Evolutionary conservation across 2,888 invertebrate species (phyloP).

Genomic region (Torymus aiolomorphi): DNA sequence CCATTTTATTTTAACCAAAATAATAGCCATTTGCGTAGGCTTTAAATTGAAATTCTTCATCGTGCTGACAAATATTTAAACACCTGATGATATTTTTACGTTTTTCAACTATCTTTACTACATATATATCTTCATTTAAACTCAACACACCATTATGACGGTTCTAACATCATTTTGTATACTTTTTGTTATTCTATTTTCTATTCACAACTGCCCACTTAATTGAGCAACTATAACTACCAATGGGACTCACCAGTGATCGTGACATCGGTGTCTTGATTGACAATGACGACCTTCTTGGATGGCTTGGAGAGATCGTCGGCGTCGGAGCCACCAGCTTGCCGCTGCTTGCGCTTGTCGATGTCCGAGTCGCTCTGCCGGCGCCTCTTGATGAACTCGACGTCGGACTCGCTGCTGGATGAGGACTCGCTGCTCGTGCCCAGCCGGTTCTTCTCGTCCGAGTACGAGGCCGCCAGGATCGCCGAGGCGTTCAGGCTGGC

Average conservation of each 20-base stretch:
- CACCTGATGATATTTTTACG: too few relatives aligned
- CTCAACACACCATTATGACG: too few relatives aligned
- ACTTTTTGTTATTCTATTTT: too few relatives aligned
- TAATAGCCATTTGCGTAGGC: too few relatives aligned
- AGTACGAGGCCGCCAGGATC: slow-evolving; percentile 91
- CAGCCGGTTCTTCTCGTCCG: slow-evolving; percentile 81
- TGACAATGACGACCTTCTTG: slow-evolving; percentile 84
- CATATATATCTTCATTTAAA: too few relatives aligned
- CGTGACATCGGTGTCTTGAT: slow-evolving; percentile 91
- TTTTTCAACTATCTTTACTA: too few relatives aligned
- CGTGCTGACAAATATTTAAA: too few relatives aligned
- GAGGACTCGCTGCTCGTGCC: slow-evolving; percentile 79
- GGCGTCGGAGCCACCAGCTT: slow-evolving; percentile 65
- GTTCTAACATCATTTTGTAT: too few relatives aligned
- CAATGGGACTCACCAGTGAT: slow-evolving; percentile 80
- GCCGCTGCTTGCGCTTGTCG: slow-evolving; percentile 67
- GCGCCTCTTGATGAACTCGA: slow-evolving; percentile 71
- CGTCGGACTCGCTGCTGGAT: slow-evolving; percentile 76
- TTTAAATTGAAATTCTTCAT: too few relatives aligned
- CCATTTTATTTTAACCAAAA: too few relatives aligned
- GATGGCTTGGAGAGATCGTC: slow-evolving; percentile 73
- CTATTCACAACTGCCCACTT: too few relatives aligned
- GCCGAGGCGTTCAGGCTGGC: slow-evolving; percentile 94
- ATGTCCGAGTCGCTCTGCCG: slow-evolving; percentile 71
- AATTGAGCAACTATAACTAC: too few relatives aligned